Conservation (phyloP, 2,888 invertebrate genomes). For the Lycocerus yunnanus region DNA sequence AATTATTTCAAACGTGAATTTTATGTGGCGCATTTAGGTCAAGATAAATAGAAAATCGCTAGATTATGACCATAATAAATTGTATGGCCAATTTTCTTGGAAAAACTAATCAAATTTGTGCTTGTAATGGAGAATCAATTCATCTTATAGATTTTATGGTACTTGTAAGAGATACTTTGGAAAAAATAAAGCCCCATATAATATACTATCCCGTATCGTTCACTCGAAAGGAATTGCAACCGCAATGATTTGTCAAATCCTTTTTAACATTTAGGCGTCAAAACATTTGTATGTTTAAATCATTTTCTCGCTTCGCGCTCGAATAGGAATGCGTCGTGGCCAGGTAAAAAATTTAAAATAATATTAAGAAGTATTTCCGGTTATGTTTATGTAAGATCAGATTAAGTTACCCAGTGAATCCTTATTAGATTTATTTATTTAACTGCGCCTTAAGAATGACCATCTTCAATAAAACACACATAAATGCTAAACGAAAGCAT, state of each 20-base stretch:
- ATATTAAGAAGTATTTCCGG: constrained; percentile 22
- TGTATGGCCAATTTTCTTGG: constrained; percentile 20
- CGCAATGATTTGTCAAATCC: constrained; percentile 28
- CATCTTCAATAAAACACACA: constrained; percentile 8
- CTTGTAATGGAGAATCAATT: constrained; percentile 23
- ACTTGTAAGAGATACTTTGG: neutral
- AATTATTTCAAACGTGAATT: neutral
- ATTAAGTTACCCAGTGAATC: constrained; percentile 14
- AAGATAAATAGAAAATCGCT: constrained; percentile 15
- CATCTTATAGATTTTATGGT: constrained; percentile 12
- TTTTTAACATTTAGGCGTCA: constrained; percentile 16
- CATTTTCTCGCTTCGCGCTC: constrained; percentile 17
- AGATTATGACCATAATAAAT: constrained; percentile 21
- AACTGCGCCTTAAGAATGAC: neutral
- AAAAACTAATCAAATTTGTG: constrained; percentile 27
- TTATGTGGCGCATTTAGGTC: constrained; percentile 4
- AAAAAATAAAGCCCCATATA: neutral
- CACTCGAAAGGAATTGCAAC: constrained; percentile 16
- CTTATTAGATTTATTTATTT: constrained; percentile 8
- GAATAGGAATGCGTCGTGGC: constrained; percentile 4
- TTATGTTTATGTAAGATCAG: constrained; percentile 11
- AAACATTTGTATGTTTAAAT: constrained; percentile 27
- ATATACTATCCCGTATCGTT: constrained; percentile 7
- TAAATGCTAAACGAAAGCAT: constrained; percentile 13
- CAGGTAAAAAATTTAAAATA: constrained; percentile 16